These are phyloP conservation scores for Picathartes gymnocephalus DNA, from an alignment of 2,113 vertebrate species.

Conservation along the genomic window DNA sequence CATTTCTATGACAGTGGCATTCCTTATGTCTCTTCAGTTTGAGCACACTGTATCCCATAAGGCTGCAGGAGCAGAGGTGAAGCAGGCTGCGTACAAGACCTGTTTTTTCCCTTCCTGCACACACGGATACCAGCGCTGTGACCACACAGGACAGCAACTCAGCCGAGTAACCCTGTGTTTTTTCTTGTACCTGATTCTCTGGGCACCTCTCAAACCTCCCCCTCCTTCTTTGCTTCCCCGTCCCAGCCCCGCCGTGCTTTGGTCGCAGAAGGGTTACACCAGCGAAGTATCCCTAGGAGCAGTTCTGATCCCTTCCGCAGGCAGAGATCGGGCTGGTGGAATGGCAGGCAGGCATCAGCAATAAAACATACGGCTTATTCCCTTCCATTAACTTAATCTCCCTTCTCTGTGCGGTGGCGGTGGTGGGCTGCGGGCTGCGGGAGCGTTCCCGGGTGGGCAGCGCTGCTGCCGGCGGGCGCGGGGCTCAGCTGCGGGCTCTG, in stretches of 20 bases:
- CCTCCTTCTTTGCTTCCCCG: not conserved
- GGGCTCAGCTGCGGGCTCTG: slow-evolving; percentile 73
- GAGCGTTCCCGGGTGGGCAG: slow-evolving; percentile 59
- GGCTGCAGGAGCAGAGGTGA: not conserved
- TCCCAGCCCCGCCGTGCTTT: not conserved
- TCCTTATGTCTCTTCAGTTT: not conserved
- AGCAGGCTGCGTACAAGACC: rapidly evolving
- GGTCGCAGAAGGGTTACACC: not conserved
- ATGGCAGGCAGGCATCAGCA: not conserved
- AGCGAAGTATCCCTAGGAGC: not conserved
- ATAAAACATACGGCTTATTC: not conserved
- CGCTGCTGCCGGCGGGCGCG: slow-evolving; percentile 49
- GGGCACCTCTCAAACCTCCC: too few relatives aligned
- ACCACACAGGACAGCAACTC: not conserved
- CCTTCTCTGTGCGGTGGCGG: not conserved
- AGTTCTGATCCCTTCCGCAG: not conserved
- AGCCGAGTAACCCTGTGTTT: not conserved
- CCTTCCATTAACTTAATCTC: not conserved
- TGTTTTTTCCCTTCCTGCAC: too few relatives aligned
- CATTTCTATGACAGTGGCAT: not conserved
- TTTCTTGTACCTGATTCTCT: not conserved
- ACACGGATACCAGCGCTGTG: rapidly evolving
- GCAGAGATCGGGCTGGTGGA: not conserved
- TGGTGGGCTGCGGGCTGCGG: not conserved
- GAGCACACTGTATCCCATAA: not conserved